Evolutionary conservation across 2,797 vertebrate species (phyloP).

Genomic region (Enteromius radiatus): DNA sequence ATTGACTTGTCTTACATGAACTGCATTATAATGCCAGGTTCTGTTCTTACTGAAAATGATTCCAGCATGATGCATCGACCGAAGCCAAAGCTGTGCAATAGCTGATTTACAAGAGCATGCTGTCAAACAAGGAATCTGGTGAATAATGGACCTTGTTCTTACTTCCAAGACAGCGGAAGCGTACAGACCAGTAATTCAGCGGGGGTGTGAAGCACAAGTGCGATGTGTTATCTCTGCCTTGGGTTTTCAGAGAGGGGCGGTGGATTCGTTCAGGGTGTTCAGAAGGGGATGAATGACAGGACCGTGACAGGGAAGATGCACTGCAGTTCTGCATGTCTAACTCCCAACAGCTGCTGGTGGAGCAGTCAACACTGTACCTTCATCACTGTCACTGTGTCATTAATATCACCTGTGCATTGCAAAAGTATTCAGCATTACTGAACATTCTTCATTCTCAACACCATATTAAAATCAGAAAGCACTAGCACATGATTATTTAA

Average conservation of each 20-base stretch:
- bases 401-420: not conserved
- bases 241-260: slow-evolving; percentile 20
- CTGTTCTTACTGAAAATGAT: slow-evolving; percentile 28
- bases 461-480: not conserved
- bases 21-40: slow-evolving; percentile 16
- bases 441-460: not conserved
- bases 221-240: slow-evolving; percentile 22
- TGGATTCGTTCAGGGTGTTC: slow-evolving; percentile 52
- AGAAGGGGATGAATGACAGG: slow-evolving; percentile 65
- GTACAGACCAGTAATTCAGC: slow-evolving; percentile 36
- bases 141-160: slow-evolving; percentile 38
- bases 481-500: not conserved
- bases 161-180: slow-evolving; percentile 46
- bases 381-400: slow-evolving; percentile 64
- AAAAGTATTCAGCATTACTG: not conserved
- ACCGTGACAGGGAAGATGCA: slow-evolving; percentile 80
- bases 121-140: slow-evolving; percentile 36
- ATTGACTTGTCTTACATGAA: slow-evolving; percentile 6
- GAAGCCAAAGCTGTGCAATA: slow-evolving; percentile 17
- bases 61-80: not conserved
- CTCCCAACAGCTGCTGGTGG: slow-evolving; percentile 73
- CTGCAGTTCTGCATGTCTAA: slow-evolving; percentile 78
- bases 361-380: slow-evolving; percentile 68
- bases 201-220: slow-evolving; percentile 36
- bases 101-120: slow-evolving; percentile 39